phyloP scores from a whole-genome alignment of 2,888 invertebrate genomes.

The Athrips mouffetella region DNA sequence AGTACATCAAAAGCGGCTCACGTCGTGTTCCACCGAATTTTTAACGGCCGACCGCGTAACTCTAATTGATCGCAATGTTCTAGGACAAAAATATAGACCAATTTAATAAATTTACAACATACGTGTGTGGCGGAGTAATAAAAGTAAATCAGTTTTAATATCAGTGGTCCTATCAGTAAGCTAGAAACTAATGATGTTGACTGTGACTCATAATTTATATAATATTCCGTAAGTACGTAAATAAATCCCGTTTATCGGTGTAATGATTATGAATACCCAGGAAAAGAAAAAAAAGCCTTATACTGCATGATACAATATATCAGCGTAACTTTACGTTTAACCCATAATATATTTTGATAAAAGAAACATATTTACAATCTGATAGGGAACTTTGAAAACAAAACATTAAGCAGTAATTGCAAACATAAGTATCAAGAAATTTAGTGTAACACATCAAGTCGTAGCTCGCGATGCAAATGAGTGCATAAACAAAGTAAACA shows the following conservation, averaged over 20 bases:
- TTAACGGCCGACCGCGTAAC: conserved; percentile 9
- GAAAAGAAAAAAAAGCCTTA: no score
- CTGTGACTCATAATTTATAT: not conserved
- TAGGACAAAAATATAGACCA: not conserved
- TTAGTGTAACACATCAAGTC: not conserved
- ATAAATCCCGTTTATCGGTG: no score
- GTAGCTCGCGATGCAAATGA: conserved; percentile 16
- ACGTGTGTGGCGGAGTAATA: not conserved
- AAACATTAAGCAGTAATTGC: not conserved
- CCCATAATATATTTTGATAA: no score
- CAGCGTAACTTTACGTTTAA: no score
- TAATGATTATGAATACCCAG: no score
- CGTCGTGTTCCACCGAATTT: conserved; percentile 24
- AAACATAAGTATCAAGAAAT: not conserved
- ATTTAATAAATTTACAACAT: not conserved
- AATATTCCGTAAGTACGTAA: not conserved
- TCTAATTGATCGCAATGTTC: not conserved
- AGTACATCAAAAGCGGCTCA: conserved; percentile 26
- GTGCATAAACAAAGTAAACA: conserved; percentile 25
- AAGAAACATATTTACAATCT: no score
- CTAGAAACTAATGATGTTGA: not conserved
- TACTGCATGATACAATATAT: no score
- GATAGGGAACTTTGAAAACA: not conserved
- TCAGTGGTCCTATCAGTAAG: not conserved
- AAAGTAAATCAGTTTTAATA: not conserved